These are phyloP conservation scores for Lordiphosa clarofinis DNA, from an alignment of 1,140 invertebrate species.

Conservation along the genomic window DNA sequence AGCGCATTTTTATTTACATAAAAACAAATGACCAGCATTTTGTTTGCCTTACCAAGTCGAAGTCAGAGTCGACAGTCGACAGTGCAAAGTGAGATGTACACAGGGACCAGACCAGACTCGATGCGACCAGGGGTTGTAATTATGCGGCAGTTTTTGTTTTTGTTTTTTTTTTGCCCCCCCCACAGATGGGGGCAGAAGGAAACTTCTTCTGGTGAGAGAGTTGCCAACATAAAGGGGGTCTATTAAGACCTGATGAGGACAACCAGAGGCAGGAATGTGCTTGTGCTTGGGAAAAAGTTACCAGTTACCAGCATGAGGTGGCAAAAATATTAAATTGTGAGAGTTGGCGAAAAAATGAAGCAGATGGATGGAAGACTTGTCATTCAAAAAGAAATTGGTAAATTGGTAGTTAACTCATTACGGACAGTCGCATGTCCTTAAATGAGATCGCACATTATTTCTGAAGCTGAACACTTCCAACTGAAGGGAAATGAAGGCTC, in stretches of 20 bases:
- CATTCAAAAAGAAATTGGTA: too few relatives aligned
- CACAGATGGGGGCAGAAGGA: constrained; percentile 31
- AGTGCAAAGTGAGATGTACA: constrained; percentile 26
- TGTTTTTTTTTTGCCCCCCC: not conserved
- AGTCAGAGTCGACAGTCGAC: constrained; percentile 17
- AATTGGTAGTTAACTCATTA: too few relatives aligned
- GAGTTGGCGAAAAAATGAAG: not conserved
- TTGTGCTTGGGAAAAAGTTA: constrained; percentile 54
- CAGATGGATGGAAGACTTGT: too few relatives aligned
- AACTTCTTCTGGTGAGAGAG: constrained; percentile 11
- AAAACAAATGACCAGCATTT: constrained; percentile 77
- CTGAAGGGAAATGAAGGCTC: too few relatives aligned
- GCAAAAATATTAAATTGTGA: constrained; percentile 31
- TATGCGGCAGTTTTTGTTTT: constrained; percentile 43
- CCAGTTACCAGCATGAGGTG: constrained; percentile 38
- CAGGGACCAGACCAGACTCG: constrained; percentile 27
- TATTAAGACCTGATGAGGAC: constrained; percentile 20
- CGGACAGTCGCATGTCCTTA: too few relatives aligned
- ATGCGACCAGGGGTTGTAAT: constrained; percentile 59
- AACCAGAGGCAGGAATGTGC: constrained; percentile 37
- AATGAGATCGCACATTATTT: too few relatives aligned
- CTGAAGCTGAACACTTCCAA: too few relatives aligned
- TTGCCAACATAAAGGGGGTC: constrained; percentile 11
- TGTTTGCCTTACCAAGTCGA: constrained; percentile 38
- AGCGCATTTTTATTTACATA: constrained; percentile 71